These are phyloP conservation scores for Aphidoletes aphidimyza DNA, from an alignment of 2,888 invertebrate genomes.

Conservation along the genomic window DNA sequence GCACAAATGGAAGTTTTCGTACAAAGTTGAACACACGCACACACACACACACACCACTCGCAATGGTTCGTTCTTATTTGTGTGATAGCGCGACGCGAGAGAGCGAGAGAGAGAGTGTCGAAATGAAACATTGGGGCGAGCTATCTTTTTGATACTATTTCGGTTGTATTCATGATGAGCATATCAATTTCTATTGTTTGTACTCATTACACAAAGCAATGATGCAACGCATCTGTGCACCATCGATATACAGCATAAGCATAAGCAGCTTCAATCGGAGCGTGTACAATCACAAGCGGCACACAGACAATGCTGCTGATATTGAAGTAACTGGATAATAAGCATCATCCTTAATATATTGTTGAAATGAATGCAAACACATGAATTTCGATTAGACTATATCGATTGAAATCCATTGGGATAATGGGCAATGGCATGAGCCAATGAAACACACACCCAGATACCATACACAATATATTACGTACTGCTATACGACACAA, in stretches of 20 bases:
- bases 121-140: too few species aligned
- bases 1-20: too few species aligned
- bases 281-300: too few species aligned
- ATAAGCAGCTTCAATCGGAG: not conserved
- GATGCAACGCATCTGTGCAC: not conserved
- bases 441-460: not conserved
- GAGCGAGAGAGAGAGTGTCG: not conserved
- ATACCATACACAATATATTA: too few species aligned
- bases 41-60: too few species aligned
- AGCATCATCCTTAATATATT: not conserved
- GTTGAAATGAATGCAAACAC: not conserved
- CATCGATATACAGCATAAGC: not conserved
- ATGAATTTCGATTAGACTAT: slow-evolving; percentile 3
- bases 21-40: too few species aligned
- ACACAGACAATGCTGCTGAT: not conserved
- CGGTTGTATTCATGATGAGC: slow-evolving; percentile 1
- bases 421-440: not conserved
- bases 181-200: slow-evolving; percentile 20
- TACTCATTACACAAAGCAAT: slow-evolving; percentile 4
- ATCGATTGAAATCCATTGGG: not conserved
- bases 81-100: not conserved
- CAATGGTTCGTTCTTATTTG: too few species aligned
- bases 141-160: not conserved
- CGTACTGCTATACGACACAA: too few species aligned
- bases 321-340: not conserved